Base-by-base conservation (phyloP, 2,888 invertebrate species). In the Trichogramma dendrolimi region DNA sequence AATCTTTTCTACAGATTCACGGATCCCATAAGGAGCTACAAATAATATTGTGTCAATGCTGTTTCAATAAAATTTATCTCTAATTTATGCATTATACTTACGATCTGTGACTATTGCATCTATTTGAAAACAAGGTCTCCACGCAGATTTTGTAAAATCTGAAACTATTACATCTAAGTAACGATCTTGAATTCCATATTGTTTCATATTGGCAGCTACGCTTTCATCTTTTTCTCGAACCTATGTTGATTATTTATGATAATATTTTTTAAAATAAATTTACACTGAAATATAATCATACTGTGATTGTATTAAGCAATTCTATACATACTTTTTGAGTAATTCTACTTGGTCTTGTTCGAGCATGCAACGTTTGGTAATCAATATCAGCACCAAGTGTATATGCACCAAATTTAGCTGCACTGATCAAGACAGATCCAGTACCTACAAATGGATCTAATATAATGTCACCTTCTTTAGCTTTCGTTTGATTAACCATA, bases 101-200 rank as follows among this genome's bases (percentile, higher is more conserved):
- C 94, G 99, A 80, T 99, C 99, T 42, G 97, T 96, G 61, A 99
- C 87, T 64, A 99, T 94, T 43, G 93, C 90, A 81, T 99, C 96
- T 73, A 98, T 89, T 71, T 83, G 80, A 42, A 91, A 74, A 1
- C 82, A 80, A 1, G 85, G 80, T 65, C 83, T 84, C 92, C 94
- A 95, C 71, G 94, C 80, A 0, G 89, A 87, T 70, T 87, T 83
- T 0, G 97, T 91, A 75, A 96, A 92, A 81, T 99, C 99, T 52
- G 94, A 92, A 3, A 97, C 90, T 2, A 97, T 74, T 1, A 94
- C 91, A 76, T 96, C 96, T 53, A 97, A 72, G 77, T 95, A 96
- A 60, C 82, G 83, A 41, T 86, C 81, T 67, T 84, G 85, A 49
- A 89, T 84, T 8, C 88, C 87, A 76, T 99, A 98, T 78, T 98